Percentiles rank a stretch among this genome's conserved stretches.
Evolutionary conservation across 2,888 invertebrate genomes (phyloP).

Genomic region (Zhuqinia jingwanae): DNA sequence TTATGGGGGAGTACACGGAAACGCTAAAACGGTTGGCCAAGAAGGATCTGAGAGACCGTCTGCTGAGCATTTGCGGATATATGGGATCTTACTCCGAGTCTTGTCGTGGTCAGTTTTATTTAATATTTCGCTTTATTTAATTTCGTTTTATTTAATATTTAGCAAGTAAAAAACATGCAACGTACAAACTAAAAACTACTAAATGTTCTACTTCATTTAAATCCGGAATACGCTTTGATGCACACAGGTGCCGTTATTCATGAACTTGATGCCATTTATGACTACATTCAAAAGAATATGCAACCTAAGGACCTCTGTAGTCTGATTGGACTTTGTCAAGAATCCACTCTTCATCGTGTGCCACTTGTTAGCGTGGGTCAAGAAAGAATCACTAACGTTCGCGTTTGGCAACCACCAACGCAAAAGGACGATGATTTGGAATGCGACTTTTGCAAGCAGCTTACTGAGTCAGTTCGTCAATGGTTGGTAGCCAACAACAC

Average conservation of each 20-base stretch:
- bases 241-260: slow-evolving; percentile 87
- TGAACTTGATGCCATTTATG: slow-evolving; percentile 88
- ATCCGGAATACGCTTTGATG: too few relatives aligned
- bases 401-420: slow-evolving; percentile 73
- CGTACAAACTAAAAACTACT: too few relatives aligned
- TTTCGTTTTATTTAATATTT: too few relatives aligned
- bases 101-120: too few relatives aligned
- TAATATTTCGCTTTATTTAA: too few relatives aligned
- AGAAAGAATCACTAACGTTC: slow-evolving; percentile 71
- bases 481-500: slow-evolving; percentile 92
- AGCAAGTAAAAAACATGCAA: too few relatives aligned
- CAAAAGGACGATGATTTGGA: slow-evolving; percentile 83
- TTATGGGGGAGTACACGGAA: slow-evolving; percentile 79
- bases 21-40: slow-evolving; percentile 83
- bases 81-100: slow-evolving; percentile 89
- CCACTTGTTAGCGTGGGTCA: slow-evolving; percentile 29
- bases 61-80: slow-evolving; percentile 85
- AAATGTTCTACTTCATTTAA: too few relatives aligned
- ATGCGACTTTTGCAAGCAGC: slow-evolving; percentile 92
- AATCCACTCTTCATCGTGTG: slow-evolving; percentile 61
- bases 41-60: slow-evolving; percentile 84
- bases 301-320: slow-evolving; percentile 87
- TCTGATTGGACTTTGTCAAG: slow-evolving; percentile 88
- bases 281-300: slow-evolving; percentile 83
- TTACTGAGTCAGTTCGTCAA: slow-evolving; percentile 90